phyloP scores from a whole-genome alignment of 2,888 invertebrate species.

The Tenthredo amoena region DNA sequence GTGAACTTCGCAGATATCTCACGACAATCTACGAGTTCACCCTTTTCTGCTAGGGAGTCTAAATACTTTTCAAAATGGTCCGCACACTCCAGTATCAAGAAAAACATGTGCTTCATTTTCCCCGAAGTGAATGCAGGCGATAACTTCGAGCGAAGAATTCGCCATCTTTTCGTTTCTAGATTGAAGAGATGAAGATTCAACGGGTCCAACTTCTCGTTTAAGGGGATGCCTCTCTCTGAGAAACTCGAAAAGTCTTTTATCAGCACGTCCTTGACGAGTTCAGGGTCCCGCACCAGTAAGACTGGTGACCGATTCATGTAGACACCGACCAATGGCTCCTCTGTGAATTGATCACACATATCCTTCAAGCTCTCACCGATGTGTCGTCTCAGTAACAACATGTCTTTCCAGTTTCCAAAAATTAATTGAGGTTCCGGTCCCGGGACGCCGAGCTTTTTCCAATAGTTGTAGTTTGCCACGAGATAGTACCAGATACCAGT shows the following conservation, averaged over 20 bases:
- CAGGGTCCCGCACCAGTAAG: conserved; percentile 74
- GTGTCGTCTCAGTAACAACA: conserved; percentile 69
- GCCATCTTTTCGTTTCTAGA: conserved; percentile 79
- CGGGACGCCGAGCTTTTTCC: conserved; percentile 75
- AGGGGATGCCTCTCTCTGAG: conserved; percentile 71
- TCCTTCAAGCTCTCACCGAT: conserved; percentile 72
- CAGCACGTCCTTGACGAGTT: conserved; percentile 73
- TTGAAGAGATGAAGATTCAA: conserved; percentile 79
- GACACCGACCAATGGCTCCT: conserved; percentile 73
- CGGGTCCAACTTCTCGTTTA: conserved; percentile 77
- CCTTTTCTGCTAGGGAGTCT: conserved; percentile 61
- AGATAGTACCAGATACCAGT: conserved; percentile 69
- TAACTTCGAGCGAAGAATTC: conserved; percentile 77
- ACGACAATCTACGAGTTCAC: conserved; percentile 62
- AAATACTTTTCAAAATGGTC: conserved; percentile 76
- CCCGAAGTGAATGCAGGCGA: conserved; percentile 79
- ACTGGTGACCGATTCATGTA: conserved; percentile 72
- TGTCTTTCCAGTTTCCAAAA: conserved; percentile 76
- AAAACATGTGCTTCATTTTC: conserved; percentile 79
- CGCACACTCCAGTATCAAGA: conserved; percentile 77
- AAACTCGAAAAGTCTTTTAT: conserved; percentile 77
- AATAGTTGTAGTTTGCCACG: conserved; percentile 75
- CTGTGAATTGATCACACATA: conserved; percentile 65
- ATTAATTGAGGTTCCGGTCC: conserved; percentile 74
- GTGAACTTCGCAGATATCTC: conserved; percentile 75